Conservation (phyloP, 2,113 vertebrate species). For the Tetrax tetrax region DNA sequence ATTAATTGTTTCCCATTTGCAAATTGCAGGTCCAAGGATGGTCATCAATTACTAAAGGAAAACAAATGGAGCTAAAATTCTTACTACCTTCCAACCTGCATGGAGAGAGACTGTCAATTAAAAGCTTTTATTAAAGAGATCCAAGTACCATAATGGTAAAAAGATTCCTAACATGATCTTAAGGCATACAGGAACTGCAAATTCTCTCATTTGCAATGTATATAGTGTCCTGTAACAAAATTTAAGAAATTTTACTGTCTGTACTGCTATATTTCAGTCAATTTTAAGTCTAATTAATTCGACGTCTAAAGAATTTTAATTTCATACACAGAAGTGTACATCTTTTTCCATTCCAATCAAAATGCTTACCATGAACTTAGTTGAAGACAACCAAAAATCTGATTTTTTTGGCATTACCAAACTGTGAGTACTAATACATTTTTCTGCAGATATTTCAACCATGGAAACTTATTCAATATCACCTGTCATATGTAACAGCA, state of each 20-base stretch:
- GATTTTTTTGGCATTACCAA: neutral
- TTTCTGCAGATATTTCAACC: neutral
- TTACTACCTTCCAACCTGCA: neutral
- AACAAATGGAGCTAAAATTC: slow-evolving; percentile 44
- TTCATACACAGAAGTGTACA: neutral
- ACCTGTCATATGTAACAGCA: slow-evolving; percentile 77
- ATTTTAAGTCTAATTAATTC: neutral
- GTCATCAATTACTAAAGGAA: slow-evolving; percentile 15
- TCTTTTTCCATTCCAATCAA: neutral
- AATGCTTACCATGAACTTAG: neutral
- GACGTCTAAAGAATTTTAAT: neutral
- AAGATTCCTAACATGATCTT: slow-evolving; percentile 12
- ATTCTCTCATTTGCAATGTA: neutral
- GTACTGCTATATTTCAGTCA: neutral
- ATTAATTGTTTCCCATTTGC: slow-evolving; percentile 46
- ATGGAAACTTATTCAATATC: slow-evolving; percentile 81
- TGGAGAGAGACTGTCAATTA: neutral
- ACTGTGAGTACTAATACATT: neutral
- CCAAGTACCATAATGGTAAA: slow-evolving; percentile 36
- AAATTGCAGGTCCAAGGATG: slow-evolving; percentile 62
- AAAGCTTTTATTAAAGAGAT: slow-evolving; percentile 7
- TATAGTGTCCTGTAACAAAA: neutral
- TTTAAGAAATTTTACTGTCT: neutral
- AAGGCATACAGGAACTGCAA: slow-evolving; percentile 31
- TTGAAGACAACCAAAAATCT: neutral